Evolutionary conservation across 2,797 vertebrate genomes (phyloP).

Genomic region (Coranthus polyacanthus): DNA sequence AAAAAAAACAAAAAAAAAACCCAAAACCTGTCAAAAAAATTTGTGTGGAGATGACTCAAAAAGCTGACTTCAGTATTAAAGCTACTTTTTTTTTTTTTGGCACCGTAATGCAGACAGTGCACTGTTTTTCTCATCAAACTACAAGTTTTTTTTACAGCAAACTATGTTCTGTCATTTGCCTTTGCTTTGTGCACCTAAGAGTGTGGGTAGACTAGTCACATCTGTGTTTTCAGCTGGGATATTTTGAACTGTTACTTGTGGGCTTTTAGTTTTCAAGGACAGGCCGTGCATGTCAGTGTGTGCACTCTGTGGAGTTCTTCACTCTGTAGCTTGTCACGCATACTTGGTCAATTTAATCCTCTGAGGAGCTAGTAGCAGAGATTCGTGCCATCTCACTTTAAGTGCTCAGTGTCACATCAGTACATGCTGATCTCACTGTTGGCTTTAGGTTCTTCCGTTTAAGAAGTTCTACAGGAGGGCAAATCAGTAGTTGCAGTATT

Average conservation of each 20-base stretch:
- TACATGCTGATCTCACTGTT: constrained; percentile 53
- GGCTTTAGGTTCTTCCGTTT: constrained; percentile 41
- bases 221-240: constrained; percentile 62
- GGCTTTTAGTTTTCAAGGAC: constrained; percentile 76
- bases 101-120: background rate
- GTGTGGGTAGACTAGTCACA: constrained; percentile 52
- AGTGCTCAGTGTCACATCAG: constrained; percentile 69
- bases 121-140: background rate
- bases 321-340: constrained; percentile 70
- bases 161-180: constrained; percentile 24
- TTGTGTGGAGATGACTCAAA: too few relatives aligned
- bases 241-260: constrained; percentile 72
- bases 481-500: background rate
- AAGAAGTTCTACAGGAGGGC: constrained; percentile 24
- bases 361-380: constrained; percentile 65
- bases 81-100: too few relatives aligned
- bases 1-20: too few relatives aligned
- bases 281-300: constrained; percentile 63
- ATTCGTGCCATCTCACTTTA: constrained; percentile 68
- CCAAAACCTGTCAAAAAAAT: too few relatives aligned
- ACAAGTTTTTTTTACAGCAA: constrained; percentile 10
- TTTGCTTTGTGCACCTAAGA: constrained; percentile 18
- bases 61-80: too few relatives aligned
- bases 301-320: constrained; percentile 67
- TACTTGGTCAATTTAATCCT: constrained; percentile 72